Evolutionary conservation across 2,113 vertebrate species (phyloP).

Genomic region (Sphaerodactylus townsendi): DNA sequence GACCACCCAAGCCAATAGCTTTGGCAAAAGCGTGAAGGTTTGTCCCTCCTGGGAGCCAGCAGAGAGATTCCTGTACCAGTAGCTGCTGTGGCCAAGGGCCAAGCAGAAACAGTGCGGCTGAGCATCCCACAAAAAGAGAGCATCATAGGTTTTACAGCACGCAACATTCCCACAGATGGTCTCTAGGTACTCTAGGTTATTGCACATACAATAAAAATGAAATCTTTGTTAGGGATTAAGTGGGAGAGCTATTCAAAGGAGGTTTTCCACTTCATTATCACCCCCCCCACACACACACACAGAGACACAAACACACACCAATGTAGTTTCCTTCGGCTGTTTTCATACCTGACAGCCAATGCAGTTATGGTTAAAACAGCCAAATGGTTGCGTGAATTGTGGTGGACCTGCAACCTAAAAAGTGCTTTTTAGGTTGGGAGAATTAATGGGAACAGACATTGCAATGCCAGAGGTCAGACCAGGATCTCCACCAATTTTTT

Average conservation of each 20-base stretch:
- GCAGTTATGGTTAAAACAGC: too few species aligned
- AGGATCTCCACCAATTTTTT: too few species aligned
- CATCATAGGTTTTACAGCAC: fast-evolving
- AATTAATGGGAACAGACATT: too few species aligned
- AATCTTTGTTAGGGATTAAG: neutral
- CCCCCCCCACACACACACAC: too few species aligned
- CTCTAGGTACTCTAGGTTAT: neutral
- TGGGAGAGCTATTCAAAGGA: neutral
- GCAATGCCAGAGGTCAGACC: too few species aligned
- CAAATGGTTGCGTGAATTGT: too few species aligned
- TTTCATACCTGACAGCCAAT: neutral
- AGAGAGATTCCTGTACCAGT: neutral
- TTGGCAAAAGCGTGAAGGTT: constrained; percentile 2
- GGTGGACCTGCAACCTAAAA: too few species aligned
- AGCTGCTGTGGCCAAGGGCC: neutral
- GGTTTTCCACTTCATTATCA: neutral
- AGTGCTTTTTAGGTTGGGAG: too few species aligned
- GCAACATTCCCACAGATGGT: fast-evolving
- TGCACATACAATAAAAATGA: neutral
- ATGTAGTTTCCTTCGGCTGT: neutral
- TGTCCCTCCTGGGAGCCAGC: neutral
- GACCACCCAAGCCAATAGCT: neutral
- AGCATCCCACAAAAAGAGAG: neutral
- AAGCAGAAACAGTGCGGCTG: neutral
- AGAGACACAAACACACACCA: too few species aligned